Conservation (phyloP, 2,113 vertebrate genomes). For the Blennius ocellaris region DNA sequence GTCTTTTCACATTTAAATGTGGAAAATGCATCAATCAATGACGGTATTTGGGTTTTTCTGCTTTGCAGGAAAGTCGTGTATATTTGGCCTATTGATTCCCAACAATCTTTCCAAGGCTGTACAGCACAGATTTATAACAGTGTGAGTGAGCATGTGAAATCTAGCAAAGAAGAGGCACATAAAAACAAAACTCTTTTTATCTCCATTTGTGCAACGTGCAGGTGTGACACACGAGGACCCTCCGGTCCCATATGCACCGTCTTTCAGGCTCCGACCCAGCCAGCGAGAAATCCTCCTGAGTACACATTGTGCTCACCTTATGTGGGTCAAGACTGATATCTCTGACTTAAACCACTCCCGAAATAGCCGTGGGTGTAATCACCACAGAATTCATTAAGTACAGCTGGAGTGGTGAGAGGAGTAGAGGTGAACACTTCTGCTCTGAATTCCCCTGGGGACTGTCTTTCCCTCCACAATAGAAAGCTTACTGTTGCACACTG, state of each 20-base stretch:
- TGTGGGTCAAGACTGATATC: slow-evolving; percentile 72
- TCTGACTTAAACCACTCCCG: slow-evolving; percentile 61
- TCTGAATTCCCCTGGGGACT: slow-evolving; percentile 19
- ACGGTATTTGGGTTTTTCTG: background rate
- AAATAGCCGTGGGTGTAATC: slow-evolving; percentile 73
- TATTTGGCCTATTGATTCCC: background rate
- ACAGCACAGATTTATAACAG: background rate
- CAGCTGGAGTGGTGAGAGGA: slow-evolving; percentile 59
- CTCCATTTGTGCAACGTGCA: background rate
- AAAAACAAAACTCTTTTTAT: background rate
- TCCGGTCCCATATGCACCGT: background rate
- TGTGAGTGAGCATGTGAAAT: background rate
- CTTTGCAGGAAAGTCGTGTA: background rate
- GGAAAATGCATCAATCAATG: background rate
- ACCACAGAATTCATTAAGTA: slow-evolving; percentile 69
- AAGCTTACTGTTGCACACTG: background rate
- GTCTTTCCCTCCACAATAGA: slow-evolving; percentile 21
- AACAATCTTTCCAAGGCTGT: slow-evolving; percentile 7
- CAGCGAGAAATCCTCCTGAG: slow-evolving; percentile 42
- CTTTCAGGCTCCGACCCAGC: background rate
- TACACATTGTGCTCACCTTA: slow-evolving; percentile 58
- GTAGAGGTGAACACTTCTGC: slow-evolving; percentile 40
- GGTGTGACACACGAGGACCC: background rate
- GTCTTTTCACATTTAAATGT: background rate
- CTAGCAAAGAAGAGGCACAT: background rate